phyloP scores from a whole-genome alignment of 2,113 vertebrate species.

The Procavia capensis region DNA sequence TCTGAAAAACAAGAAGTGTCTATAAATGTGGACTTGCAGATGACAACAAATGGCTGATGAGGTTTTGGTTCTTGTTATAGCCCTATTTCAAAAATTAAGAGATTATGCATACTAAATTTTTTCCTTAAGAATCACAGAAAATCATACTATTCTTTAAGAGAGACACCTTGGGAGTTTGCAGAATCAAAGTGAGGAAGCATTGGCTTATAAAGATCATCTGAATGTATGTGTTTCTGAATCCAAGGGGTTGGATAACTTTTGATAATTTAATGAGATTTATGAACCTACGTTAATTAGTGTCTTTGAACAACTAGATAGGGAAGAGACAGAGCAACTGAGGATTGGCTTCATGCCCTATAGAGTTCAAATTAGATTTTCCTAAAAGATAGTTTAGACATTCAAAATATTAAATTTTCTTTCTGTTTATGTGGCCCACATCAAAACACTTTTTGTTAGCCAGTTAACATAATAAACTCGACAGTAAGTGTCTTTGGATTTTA shows the following conservation, averaged over 20 bases:
- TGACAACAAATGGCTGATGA: not conserved
- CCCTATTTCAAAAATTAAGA: not conserved
- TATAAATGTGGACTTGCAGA: not conserved
- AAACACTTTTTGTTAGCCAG: not conserved
- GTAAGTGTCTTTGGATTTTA: not conserved
- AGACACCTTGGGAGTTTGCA: not conserved
- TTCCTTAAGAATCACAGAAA: constrained; percentile 32
- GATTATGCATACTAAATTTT: not conserved
- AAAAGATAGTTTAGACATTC: not conserved
- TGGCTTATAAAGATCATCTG: constrained; percentile 19
- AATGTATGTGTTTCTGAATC: not conserved
- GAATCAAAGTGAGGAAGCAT: not conserved
- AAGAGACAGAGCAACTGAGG: constrained; percentile 42
- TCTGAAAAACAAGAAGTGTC: not conserved
- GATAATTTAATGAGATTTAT: not conserved
- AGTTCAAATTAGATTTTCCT: constrained; percentile 36
- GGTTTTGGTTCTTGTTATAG: not conserved
- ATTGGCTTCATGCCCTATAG: constrained; percentile 9
- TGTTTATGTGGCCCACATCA: not conserved
- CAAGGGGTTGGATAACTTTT: not conserved
- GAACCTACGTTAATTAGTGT: not conserved
- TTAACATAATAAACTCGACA: not conserved
- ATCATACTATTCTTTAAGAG: not conserved
- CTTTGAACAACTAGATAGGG: constrained; percentile 15
- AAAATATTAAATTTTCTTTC: constrained; percentile 25